phyloP scores from a whole-genome alignment of 2,888 invertebrate species.

The Buathra laborator region DNA sequence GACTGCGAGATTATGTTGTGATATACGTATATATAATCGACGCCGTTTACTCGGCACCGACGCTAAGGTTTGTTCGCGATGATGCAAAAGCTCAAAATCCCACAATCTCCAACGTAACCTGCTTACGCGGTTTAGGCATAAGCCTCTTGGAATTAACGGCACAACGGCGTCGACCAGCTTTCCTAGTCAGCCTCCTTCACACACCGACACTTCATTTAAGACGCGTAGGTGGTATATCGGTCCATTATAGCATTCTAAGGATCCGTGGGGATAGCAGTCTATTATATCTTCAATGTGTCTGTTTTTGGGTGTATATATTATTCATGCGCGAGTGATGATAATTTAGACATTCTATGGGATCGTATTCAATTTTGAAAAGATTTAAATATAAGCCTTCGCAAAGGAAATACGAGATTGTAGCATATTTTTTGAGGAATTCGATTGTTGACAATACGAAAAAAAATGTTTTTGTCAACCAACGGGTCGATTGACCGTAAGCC shows the following conservation, averaged over 20 bases:
- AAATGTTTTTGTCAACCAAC: no score
- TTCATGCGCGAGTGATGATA: slow-evolving; percentile 3
- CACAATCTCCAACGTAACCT: slow-evolving; percentile 41
- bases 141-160: slow-evolving; percentile 63
- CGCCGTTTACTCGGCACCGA: slow-evolving; percentile 5
- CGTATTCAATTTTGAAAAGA: no score
- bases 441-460: no score
- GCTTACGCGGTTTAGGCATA: slow-evolving; percentile 53
- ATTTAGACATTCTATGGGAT: no score
- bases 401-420: no score
- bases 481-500: no score
- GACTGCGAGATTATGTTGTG: not conserved
- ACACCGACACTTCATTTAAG: slow-evolving; percentile 7
- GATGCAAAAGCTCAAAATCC: slow-evolving; percentile 24
- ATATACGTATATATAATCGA: slow-evolving; percentile 21
- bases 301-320: not conserved
- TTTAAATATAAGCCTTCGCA: no score
- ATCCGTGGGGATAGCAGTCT: not conserved
- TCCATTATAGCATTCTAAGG: slow-evolving; percentile 11
- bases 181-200: not conserved
- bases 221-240: not conserved
- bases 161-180: slow-evolving; percentile 4
- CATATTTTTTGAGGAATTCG: no score
- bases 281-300: not conserved
- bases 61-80: slow-evolving; percentile 6